A percentile compares a stretch with the other conserved stretches of the same genome.
These are phyloP conservation scores for Leptodactylus fuscus DNA, from an alignment of 2,113 vertebrate genomes.

Conservation along the genomic window DNA sequence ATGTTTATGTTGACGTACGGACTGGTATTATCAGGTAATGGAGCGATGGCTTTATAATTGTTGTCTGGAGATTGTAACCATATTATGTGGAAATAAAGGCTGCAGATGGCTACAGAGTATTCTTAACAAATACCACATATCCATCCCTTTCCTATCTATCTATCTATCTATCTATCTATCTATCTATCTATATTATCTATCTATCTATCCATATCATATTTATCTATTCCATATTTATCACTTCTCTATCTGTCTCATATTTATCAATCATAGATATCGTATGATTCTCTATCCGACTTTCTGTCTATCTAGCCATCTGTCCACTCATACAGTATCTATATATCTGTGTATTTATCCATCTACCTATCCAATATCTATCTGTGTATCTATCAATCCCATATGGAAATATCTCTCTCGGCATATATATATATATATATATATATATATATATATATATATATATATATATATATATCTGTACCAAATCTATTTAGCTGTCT, in stretches of 20 bases:
- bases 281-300: too few relatives aligned
- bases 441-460: neutral
- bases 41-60: neutral
- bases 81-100: neutral
- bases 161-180: neutral
- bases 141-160: neutral
- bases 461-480: neutral
- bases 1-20: neutral
- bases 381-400: neutral
- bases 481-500: too few relatives aligned
- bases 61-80: conserved; percentile 12
- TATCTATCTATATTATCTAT: too few relatives aligned
- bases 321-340: too few relatives aligned
- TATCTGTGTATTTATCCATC: too few relatives aligned
- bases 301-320: too few relatives aligned
- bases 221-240: too few relatives aligned
- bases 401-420: neutral
- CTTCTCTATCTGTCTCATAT: too few relatives aligned
- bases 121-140: neutral
- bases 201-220: neutral
- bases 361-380: neutral
- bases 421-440: neutral
- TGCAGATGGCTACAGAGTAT: neutral
- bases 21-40: neutral
- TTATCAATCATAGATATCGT: too few relatives aligned